Percentiles rank a stretch among this genome's conserved stretches.
Evolutionary conservation across 2,797 vertebrate genomes (phyloP).

Genomic region (Remorina albescens): DNA sequence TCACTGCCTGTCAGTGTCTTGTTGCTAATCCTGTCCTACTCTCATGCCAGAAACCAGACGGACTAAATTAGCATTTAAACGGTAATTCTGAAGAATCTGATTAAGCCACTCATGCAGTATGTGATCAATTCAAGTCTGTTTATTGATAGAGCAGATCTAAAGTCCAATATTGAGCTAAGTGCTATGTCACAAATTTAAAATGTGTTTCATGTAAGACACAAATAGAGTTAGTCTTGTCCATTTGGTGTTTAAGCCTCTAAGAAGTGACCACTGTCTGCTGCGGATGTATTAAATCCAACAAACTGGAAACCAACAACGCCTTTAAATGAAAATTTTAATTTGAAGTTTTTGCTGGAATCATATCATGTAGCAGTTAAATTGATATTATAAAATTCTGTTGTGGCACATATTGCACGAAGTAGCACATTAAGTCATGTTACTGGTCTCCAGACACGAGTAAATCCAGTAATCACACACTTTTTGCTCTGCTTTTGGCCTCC

Average conservation of each 20-base stretch:
- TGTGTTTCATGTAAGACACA: not conserved
- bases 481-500: not conserved
- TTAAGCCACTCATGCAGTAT: not conserved
- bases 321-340: no score
- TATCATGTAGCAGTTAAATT: no score
- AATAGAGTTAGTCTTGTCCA: not conserved
- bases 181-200: not conserved
- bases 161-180: not conserved
- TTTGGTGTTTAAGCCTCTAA: not conserved
- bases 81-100: conserved; percentile 1
- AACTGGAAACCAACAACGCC: not conserved
- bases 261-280: not conserved
- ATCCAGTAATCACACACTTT: not conserved
- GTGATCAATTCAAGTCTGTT: not conserved
- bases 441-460: not conserved
- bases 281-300: not conserved
- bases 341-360: no score
- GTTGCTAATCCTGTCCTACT: conserved; percentile 43
- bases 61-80: not conserved
- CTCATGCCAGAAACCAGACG: not conserved
- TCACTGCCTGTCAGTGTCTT: conserved; percentile 21
- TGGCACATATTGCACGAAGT: not conserved
- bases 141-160: not conserved
- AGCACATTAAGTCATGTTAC: not conserved
- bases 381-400: no score